Evolutionary conservation across 1,140 invertebrate species (phyloP).

Genomic region (Drosophila obscura): DNA sequence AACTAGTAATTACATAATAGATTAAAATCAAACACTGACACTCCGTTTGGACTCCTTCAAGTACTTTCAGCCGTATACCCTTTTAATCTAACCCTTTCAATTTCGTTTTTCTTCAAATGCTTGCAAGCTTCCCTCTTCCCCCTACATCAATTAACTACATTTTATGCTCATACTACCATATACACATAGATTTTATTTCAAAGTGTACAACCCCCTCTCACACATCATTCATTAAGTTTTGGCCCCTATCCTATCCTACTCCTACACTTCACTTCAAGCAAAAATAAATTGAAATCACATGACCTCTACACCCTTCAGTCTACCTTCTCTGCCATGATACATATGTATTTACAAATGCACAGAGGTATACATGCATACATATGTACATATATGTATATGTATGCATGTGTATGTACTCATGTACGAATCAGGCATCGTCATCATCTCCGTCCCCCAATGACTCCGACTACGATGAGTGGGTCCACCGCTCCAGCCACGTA

Average conservation of each 20-base stretch:
- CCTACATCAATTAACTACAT: constrained; percentile 36
- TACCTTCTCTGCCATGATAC: constrained; percentile 20
- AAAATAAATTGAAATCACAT: constrained; percentile 54
- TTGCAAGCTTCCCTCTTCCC: constrained; percentile 9
- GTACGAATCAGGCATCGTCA: constrained; percentile 70
- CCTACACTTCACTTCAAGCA: not conserved
- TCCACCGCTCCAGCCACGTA: constrained; percentile 52
- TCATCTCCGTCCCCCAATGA: constrained; percentile 23
- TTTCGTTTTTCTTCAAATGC: not conserved
- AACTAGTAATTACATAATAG: no score
- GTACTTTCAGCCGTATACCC: not conserved
- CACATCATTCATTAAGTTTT: constrained; percentile 1
- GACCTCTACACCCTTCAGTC: constrained; percentile 15
- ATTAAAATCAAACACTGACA: no score
- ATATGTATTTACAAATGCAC: constrained; percentile 29
- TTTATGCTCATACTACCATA: constrained; percentile 22
- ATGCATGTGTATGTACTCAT: constrained; percentile 48
- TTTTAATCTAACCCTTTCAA: not conserved
- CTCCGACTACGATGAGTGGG: constrained; percentile 15
- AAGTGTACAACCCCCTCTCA: constrained; percentile 16
- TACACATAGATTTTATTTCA: constrained; percentile 36
- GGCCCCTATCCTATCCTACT: not conserved
- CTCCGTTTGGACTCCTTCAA: no score
- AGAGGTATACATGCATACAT: not conserved
- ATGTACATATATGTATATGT: constrained; percentile 35